These are phyloP conservation scores for Tringa solitaria DNA, from an alignment of 2,113 vertebrate genomes.

Conservation along the genomic window DNA sequence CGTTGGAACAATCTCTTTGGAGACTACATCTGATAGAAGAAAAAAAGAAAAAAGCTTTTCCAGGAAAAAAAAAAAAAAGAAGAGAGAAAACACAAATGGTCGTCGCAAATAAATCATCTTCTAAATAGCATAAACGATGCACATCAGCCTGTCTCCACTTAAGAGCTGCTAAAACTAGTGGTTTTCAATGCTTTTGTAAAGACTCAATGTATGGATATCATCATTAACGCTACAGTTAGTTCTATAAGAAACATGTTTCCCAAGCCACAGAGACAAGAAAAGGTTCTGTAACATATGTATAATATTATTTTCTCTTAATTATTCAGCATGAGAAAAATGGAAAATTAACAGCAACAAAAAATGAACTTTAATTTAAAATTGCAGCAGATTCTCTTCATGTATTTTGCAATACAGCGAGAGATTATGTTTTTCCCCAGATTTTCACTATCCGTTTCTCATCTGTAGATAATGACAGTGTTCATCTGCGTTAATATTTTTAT, in stretches of 20 bases:
- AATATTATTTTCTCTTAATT: neutral
- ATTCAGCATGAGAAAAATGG: neutral
- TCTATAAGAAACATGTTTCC: neutral
- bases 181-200: neutral
- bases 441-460: neutral
- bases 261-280: neutral
- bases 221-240: neutral
- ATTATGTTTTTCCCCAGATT: neutral
- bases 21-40: neutral
- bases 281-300: neutral
- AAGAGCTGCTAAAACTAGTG: neutral
- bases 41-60: neutral
- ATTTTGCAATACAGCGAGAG: neutral
- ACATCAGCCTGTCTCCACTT: neutral
- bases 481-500: neutral
- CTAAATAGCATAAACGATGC: neutral
- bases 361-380: neutral
- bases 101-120: neutral
- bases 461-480: rapidly evolving
- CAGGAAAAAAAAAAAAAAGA: neutral
- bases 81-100: neutral
- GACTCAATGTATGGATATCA: neutral
- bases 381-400: neutral
- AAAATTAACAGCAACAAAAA: neutral
- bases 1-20: neutral